Base-by-base conservation (phyloP, 2,888 invertebrate species). In the Scrobipalpa atriplicella region DNA sequence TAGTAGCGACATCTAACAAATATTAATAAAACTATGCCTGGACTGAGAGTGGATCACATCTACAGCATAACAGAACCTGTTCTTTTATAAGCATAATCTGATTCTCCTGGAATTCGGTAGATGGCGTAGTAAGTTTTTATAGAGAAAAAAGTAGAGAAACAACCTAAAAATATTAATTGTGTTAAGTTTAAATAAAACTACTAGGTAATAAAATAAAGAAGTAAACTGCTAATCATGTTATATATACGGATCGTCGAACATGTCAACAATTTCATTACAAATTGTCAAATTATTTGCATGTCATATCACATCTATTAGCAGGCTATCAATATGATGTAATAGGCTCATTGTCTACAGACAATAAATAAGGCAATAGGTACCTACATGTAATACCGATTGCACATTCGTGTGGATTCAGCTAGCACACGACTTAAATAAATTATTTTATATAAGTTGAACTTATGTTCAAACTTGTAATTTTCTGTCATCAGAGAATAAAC, bases 321-420 rank as follows among this genome's bases (percentile, higher is more conserved):
- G n/a, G n/a, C 39, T 11, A 39, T 16, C n/a, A 47, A 3, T 47
- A 16, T 47, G n/a, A 47, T 16, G 47, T 47, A 47, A 47, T 5
- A 47, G 47, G n/a, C n/a, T n/a, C n/a, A 47, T 47, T 16, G 47
- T 47, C n/a, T 6, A 47, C 16, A 5, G n/a, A 47, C 16, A 16
- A 10, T 47, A 47, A 47, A 47, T 47, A 16, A 47, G 16, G 16
- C 16, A 16, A 47, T n/a, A 47, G 13, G n/a, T 41, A 11, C 11
- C 47, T 47, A 7, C n/a, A 47, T 47, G 47, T 47, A 47, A 47
- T n/a, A 47, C 47, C 47, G 47, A 18, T 54, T 54, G 54, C 19
- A 54, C 54, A 54, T 29, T 29, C 2, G 5, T 29, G 29, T 29
- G 2, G 29, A 2, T 29, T 29, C 29, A 5, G 5, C 5, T 3